Conservation (phyloP, 2,888 invertebrate species). For the Habrosyne pyritoides region DNA sequence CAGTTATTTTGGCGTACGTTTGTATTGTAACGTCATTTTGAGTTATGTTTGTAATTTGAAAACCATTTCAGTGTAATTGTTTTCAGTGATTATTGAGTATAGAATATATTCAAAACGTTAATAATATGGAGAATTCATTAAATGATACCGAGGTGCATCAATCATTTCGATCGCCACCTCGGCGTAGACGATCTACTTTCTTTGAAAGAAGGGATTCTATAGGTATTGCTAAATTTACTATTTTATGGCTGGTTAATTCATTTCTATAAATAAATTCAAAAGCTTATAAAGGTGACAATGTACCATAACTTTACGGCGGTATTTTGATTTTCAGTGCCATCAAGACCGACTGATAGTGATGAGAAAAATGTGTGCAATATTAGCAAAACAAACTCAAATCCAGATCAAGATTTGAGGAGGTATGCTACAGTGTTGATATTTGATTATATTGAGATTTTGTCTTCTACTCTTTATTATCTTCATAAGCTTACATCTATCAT, state of each 20-base stretch:
- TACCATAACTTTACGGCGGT: not conserved
- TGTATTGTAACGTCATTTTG: conserved; percentile 45
- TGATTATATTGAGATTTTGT: too few species aligned
- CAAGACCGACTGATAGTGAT: conserved; percentile 44
- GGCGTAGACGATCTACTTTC: conserved; percentile 72
- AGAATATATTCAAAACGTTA: conserved; percentile 8
- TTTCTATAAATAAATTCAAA: not conserved
- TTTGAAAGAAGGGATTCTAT: conserved; percentile 72
- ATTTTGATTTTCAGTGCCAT: conserved; percentile 52
- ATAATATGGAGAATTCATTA: conserved; percentile 60
- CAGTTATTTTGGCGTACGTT: conserved; percentile 40
- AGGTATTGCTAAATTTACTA: conserved; percentile 36
- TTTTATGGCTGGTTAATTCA: not conserved
- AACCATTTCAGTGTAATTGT: not conserved
- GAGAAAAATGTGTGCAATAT: conserved; percentile 37
- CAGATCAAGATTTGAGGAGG: conserved; percentile 49
- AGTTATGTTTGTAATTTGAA: conserved; percentile 19
- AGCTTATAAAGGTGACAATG: not conserved
- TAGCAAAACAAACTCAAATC: conserved; percentile 41
- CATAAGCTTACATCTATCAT: too few species aligned
- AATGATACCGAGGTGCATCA: conserved; percentile 55
- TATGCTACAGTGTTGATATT: too few species aligned
- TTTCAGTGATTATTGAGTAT: not conserved
- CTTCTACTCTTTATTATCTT: too few species aligned
- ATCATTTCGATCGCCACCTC: conserved; percentile 67